Evolutionary conservation across 2,888 invertebrate species (phyloP).

Genomic region (Tortrix viridana): DNA sequence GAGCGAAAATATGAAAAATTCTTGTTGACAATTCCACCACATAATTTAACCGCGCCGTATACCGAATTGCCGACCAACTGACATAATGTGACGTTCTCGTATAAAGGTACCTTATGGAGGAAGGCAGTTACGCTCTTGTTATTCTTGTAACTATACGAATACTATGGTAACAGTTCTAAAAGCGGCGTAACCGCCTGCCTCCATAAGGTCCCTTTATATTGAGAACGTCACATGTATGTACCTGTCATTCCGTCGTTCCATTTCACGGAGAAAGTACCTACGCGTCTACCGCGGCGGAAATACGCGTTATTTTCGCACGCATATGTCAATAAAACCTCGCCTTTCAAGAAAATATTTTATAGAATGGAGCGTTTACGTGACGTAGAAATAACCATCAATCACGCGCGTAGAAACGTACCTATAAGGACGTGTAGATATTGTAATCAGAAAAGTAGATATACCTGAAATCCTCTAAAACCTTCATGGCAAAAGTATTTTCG

Average conservation of each 20-base stretch:
- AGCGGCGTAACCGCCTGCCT: too few relatives aligned
- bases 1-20: conserved; percentile 29
- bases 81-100: too few relatives aligned
- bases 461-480: too few relatives aligned
- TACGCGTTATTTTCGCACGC: conserved; percentile 39
- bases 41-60: conserved; percentile 35
- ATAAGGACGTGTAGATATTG: conserved; percentile 18
- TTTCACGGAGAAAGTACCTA: conserved; percentile 38
- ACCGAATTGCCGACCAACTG: conserved; percentile 33
- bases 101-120: too few relatives aligned
- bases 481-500: too few relatives aligned
- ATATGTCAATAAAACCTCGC: conserved; percentile 36
- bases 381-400: conserved; percentile 37
- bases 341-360: conserved; percentile 38
- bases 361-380: conserved; percentile 37
- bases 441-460: conserved; percentile 1
- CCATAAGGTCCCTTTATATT: too few relatives aligned
- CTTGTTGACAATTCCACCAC: conserved; percentile 34
- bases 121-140: too few relatives aligned
- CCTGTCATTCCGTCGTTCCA: conserved; percentile 36
- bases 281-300: conserved; percentile 35
- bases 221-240: too few relatives aligned
- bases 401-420: conserved; percentile 31
- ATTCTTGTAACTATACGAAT: too few relatives aligned
- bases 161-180: too few relatives aligned